These are phyloP conservation scores for Apis florea DNA, from an alignment of 1,140 invertebrate species.

Conservation along the genomic window DNA sequence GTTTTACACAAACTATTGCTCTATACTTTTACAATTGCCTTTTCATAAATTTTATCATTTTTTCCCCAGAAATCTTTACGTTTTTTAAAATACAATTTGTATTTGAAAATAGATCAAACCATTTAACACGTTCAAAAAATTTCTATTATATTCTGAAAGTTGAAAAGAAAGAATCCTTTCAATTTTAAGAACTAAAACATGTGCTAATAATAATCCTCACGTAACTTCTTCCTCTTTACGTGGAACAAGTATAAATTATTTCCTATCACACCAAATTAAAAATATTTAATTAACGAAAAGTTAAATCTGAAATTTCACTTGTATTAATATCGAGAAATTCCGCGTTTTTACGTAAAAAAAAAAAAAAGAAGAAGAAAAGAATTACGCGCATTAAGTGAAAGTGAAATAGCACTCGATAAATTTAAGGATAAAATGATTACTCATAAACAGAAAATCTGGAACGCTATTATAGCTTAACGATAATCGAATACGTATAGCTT, in stretches of 20 bases:
- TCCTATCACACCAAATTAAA: neutral
- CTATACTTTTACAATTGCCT: neutral
- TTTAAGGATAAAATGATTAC: neutral
- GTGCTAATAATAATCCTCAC: too few relatives aligned
- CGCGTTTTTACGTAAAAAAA: neutral
- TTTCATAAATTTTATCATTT: neutral
- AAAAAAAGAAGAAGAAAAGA: neutral
- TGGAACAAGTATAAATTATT: neutral
- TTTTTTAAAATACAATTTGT: neutral
- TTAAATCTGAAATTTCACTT: neutral
- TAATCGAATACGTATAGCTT: too few relatives aligned
- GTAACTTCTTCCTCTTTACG: neutral
- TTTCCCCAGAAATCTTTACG: neutral
- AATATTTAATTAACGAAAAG: neutral
- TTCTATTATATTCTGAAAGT: neutral
- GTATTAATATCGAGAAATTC: neutral
- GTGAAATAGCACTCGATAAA: neutral
- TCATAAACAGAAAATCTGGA: neutral
- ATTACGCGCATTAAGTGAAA: slow-evolving; percentile 8
- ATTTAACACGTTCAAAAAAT: too few relatives aligned
- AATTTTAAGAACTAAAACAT: too few relatives aligned
- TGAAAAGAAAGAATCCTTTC: too few relatives aligned
- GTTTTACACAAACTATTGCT: neutral
- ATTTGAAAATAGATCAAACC: too few relatives aligned
- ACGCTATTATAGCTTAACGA: neutral